Percentiles rank a stretch among this genome's conserved stretches.
Conservation (phyloP, 1,140 invertebrate genomes). For the Listronotus oregonensis region DNA sequence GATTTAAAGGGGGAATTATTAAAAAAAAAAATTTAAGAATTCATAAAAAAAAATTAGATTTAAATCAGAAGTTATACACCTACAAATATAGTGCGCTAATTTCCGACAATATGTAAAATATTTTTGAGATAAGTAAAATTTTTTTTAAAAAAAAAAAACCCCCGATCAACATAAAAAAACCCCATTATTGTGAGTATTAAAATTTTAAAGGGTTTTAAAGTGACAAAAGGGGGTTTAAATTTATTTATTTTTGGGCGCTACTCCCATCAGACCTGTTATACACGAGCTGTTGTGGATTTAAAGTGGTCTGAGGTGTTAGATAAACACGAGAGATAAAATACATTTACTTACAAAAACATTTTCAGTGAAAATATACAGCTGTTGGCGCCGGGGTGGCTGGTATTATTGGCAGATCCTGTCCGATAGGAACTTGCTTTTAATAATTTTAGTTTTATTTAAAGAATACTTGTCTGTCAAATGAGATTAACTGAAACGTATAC, state of each 20-base stretch:
- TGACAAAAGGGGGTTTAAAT: constrained; percentile 2
- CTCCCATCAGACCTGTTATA: constrained; percentile 23
- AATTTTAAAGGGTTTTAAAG: background rate
- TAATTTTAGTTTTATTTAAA: constrained; percentile 28
- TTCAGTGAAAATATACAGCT: constrained; percentile 41
- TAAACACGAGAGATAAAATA: constrained; percentile 44
- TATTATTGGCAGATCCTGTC: constrained; percentile 34
- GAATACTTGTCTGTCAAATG: constrained; percentile 23
- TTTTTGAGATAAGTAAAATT: no score
- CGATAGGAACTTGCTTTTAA: constrained; percentile 25
- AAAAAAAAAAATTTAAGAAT: no score
- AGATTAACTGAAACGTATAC: constrained; percentile 31
- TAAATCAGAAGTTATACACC: no score
- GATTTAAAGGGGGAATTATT: no score
- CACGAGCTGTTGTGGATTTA: constrained; percentile 32
- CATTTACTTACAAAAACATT: constrained; percentile 45
- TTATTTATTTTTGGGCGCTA: constrained; percentile 17
- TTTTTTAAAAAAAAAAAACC: no score
- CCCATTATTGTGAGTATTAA: no score
- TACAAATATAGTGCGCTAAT: no score
- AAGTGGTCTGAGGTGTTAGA: constrained; percentile 45
- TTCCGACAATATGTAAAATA: no score
- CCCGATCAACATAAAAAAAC: no score
- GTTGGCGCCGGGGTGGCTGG: constrained; percentile 35
- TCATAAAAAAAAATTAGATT: no score